Percentiles rank a stretch among this genome's conserved stretches.
Conservation (phyloP, 2,888 invertebrate species). For the Arctia plantaginis region DNA sequence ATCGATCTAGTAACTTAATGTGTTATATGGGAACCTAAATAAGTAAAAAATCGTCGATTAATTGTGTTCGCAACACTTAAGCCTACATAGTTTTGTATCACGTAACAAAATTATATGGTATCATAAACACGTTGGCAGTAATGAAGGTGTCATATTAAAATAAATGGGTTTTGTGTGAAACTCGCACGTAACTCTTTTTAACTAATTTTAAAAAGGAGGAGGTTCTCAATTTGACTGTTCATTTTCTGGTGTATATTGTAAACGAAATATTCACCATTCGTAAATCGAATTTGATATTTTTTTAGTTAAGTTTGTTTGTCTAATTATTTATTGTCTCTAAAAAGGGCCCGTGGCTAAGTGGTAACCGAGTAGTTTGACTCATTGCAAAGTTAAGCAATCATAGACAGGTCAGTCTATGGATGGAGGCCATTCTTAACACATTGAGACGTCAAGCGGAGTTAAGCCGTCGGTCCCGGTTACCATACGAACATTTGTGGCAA, state of each 20-base stretch:
- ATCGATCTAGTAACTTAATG: not conserved
- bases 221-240: no score
- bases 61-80: constrained; percentile 22
- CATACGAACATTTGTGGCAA: no score
- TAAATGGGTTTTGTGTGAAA: not conserved
- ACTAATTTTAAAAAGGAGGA: no score
- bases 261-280: not conserved
- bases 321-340: no score
- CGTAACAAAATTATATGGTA: constrained; percentile 16
- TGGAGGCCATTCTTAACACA: no score
- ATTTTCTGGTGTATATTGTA: no score
- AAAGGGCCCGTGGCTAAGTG: no score
- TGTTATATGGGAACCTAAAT: not conserved
- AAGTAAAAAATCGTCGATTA: not conserved
- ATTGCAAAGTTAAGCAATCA: no score
- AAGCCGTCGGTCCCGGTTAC: no score
- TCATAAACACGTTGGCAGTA: constrained; percentile 13
- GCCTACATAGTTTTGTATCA: constrained; percentile 12
- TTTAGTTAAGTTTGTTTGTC: not conserved
- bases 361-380: no score
- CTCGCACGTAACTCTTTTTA: not conserved
- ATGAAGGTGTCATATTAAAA: constrained; percentile 13
- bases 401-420: no score
- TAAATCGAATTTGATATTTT: not conserved
- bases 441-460: no score